phyloP scores from a whole-genome alignment of 2,797 vertebrate genomes.

The Rhincodon typus region DNA sequence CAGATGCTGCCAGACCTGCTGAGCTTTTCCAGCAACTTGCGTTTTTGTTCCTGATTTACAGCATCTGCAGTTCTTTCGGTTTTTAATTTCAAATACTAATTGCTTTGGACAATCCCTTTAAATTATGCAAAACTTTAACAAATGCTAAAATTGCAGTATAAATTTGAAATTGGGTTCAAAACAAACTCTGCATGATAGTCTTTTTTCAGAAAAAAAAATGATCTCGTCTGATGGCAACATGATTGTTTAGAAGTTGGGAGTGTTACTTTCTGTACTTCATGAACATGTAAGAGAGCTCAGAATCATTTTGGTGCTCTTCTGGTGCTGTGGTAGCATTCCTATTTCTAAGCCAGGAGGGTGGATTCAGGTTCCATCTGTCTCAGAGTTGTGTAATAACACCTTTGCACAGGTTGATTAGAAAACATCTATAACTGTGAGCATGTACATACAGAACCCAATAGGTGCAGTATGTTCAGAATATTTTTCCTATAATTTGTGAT shows the following conservation, averaged over 20 bases:
- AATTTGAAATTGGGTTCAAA: neutral
- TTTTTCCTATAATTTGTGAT: neutral
- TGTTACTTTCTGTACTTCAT: neutral
- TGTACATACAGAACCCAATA: neutral
- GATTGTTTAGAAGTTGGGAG: neutral
- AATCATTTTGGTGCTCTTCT: neutral
- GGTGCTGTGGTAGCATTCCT: no score
- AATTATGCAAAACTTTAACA: neutral
- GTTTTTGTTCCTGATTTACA: no score
- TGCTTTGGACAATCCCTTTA: neutral
- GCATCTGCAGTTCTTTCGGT: no score
- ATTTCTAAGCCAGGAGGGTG: no score
- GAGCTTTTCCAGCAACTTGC: no score
- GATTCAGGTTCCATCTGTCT: no score
- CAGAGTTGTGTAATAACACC: no score
- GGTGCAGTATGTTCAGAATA: neutral
- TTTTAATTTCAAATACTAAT: neutral
- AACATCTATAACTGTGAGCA: neutral
- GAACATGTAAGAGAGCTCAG: neutral
- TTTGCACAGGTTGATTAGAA: no score
- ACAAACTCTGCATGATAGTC: neutral
- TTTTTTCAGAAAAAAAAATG: neutral
- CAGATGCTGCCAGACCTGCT: no score
- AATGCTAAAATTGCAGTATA: neutral
- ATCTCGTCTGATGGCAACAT: neutral